phyloP scores from a whole-genome alignment of 2,113 vertebrate species.

The Ictalurus punctatus region DNA sequence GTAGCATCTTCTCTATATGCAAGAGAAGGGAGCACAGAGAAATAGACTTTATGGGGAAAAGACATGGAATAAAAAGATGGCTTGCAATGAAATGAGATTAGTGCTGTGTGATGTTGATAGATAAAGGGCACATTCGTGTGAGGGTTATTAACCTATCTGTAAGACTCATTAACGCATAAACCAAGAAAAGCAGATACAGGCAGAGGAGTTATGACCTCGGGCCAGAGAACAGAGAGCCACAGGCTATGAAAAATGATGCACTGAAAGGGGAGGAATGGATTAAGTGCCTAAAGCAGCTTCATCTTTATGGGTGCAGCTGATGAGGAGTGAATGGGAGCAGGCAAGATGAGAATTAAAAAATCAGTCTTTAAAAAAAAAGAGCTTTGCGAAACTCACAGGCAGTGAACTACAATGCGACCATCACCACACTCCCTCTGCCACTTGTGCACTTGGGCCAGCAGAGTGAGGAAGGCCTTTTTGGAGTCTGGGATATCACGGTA shows the following conservation, averaged over 20 bases:
- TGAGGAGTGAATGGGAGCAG: neutral
- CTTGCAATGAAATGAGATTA: conserved; percentile 50
- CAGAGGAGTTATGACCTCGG: conserved; percentile 11
- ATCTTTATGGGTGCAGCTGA: conserved; percentile 1
- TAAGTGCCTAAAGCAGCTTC: neutral
- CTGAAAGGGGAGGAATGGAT: conserved; percentile 24
- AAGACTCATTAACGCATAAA: conserved; percentile 63
- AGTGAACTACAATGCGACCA: conserved; percentile 89
- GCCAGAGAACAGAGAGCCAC: neutral
- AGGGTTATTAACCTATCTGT: conserved; percentile 48
- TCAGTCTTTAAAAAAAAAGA: neutral
- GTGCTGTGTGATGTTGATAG: conserved; percentile 53
- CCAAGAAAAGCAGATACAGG: conserved; percentile 36
- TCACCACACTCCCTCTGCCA: conserved; percentile 93
- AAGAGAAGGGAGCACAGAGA: neutral
- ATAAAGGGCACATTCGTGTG: conserved; percentile 58
- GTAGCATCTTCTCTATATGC: neutral
- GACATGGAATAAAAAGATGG: neutral
- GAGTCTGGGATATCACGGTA: conserved; percentile 92
- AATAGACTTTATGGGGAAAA: conserved; percentile 38
- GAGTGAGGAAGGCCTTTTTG: conserved; percentile 90
- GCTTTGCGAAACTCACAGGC: conserved; percentile 82
- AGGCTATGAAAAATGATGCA: conserved; percentile 19
- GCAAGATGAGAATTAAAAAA: conserved; percentile 19
- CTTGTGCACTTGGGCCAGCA: conserved; percentile 88